A percentile compares a stretch with the other conserved stretches of the same genome.
phyloP scores from a whole-genome alignment of 1,140 invertebrate species.

The Odontomachus brunneus region DNA sequence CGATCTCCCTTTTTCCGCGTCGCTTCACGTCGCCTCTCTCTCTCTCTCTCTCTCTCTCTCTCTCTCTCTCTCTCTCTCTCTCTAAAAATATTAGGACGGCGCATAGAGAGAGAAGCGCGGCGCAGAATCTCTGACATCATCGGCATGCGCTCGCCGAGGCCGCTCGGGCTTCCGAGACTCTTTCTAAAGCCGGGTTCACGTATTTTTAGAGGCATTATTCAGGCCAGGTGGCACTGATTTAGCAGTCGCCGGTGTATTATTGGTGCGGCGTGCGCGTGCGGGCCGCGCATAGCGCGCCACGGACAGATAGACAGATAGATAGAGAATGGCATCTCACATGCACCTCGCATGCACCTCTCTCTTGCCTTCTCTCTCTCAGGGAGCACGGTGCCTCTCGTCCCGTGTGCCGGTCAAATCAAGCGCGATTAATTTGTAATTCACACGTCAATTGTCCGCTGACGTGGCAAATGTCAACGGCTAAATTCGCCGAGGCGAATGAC shows the following conservation, averaged over 20 bases:
- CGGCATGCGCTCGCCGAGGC: conserved; percentile 51
- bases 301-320: conserved; percentile 8
- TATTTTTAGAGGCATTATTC: conserved; percentile 79
- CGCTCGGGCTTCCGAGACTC: conserved; percentile 41
- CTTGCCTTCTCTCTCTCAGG: too few relatives aligned
- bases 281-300: conserved; percentile 31
- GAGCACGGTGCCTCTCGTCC: too few relatives aligned
- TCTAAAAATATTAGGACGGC: conserved; percentile 21
- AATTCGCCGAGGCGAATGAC: conserved; percentile 12
- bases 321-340: too few relatives aligned
- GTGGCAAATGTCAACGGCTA: conserved; percentile 25
- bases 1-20: not conserved
- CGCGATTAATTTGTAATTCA: conserved; percentile 43
- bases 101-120: conserved; percentile 23
- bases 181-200: conserved; percentile 67
- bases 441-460: conserved; percentile 7
- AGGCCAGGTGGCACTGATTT: conserved; percentile 77
- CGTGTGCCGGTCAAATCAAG: not conserved
- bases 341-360: too few relatives aligned
- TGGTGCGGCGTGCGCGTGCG: conserved; percentile 46
- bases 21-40: not conserved
- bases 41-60: not conserved
- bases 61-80: not conserved
- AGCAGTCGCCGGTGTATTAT: conserved; percentile 73
- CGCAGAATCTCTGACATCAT: conserved; percentile 57